Percentiles rank a stretch among this genome's conserved stretches.
Evolutionary conservation across 35 echinoderm and acorn worm species (phyloP).

Genomic region (Amphiura filiformis): DNA sequence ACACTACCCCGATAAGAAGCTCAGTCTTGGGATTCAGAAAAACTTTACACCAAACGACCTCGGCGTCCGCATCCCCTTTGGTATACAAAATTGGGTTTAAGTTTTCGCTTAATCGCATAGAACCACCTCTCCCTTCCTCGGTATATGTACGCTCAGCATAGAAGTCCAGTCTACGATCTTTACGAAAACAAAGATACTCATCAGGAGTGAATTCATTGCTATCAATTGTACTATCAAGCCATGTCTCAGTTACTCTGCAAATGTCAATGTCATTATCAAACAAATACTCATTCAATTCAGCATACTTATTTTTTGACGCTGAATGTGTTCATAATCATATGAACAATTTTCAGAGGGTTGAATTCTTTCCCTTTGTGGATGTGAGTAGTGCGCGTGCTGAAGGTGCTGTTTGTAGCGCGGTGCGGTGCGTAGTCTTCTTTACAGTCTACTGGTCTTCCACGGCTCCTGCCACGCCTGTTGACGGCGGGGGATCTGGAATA

Average conservation of each 20-base stretch:
- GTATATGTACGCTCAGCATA: constrained; percentile 10
- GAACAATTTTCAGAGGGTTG: background rate
- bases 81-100: constrained; percentile 14
- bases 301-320: constrained; percentile 36
- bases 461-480: background rate
- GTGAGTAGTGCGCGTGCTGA: background rate
- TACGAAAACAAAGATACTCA: constrained; percentile 26
- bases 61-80: background rate
- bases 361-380: background rate
- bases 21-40: background rate
- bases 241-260: constrained; percentile 30
- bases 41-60: constrained; percentile 16
- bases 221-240: background rate
- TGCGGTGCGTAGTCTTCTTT: background rate
- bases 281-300: constrained; percentile 5
- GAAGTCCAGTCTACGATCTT: constrained; percentile 26
- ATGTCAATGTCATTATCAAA: constrained; percentile 34
- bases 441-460: background rate
- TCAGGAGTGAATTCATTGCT: constrained; percentile 30
- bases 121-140: constrained; percentile 10
- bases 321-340: background rate
- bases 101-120: constrained; percentile 22
- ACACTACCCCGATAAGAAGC: constrained; percentile 15
- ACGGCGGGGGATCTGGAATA: background rate
- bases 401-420: background rate